A percentile compares a stretch with the other conserved stretches of the same genome.
phyloP scores from a whole-genome alignment of 2,113 vertebrate genomes.

The Salvator merianae region DNA sequence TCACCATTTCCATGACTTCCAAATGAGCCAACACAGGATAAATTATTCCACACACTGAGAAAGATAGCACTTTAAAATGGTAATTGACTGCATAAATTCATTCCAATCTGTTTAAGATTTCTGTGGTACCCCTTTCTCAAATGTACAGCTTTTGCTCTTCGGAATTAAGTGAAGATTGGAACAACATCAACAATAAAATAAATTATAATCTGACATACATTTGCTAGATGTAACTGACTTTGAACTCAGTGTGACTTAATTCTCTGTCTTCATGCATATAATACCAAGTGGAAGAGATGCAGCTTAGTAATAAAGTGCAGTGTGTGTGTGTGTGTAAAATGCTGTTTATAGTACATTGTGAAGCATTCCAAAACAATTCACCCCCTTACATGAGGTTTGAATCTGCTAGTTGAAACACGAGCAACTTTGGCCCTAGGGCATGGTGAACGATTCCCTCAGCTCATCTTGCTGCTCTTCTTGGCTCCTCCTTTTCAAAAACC shows the following conservation, averaged over 20 bases:
- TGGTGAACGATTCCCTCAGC: too few relatives aligned
- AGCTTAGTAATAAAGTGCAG: too few relatives aligned
- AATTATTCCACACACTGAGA: neutral
- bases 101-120: neutral
- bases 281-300: too few relatives aligned
- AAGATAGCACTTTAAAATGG: too few relatives aligned
- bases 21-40: slow-evolving; percentile 25
- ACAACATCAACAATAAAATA: neutral
- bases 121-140: neutral
- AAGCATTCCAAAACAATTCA: too few relatives aligned
- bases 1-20: slow-evolving; percentile 49
- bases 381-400: too few relatives aligned
- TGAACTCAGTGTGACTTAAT: neutral
- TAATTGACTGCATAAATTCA: neutral
- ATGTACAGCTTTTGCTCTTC: neutral
- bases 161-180: neutral
- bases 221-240: neutral
- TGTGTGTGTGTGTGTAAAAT: too few relatives aligned
- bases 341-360: too few relatives aligned
- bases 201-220: neutral
- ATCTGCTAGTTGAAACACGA: too few relatives aligned
- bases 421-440: too few relatives aligned
- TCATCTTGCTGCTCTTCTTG: too few relatives aligned
- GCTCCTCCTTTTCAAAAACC: too few relatives aligned
- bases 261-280: neutral